A percentile compares a stretch with the other conserved stretches of the same genome.
These are phyloP conservation scores for Myotis findleyi DNA, from an alignment of 2,797 vertebrate species.

Conservation along the genomic window DNA sequence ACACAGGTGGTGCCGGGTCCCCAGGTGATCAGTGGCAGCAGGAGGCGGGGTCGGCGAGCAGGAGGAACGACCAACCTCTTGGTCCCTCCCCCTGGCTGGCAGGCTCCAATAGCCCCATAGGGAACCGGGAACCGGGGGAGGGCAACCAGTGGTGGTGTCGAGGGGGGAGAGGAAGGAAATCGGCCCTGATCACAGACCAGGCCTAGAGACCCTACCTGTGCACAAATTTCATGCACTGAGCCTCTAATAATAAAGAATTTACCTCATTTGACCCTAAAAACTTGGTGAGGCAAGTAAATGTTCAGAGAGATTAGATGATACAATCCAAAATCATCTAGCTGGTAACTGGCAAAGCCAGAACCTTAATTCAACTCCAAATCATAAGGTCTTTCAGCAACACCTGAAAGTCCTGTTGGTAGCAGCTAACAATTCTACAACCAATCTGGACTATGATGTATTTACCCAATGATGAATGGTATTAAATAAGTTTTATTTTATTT, in stretches of 20 bases:
- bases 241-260: not conserved
- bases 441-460: not conserved
- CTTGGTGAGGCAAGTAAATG: not conserved
- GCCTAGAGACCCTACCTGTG: too few species aligned
- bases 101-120: too few species aligned
- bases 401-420: not conserved
- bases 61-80: too few species aligned
- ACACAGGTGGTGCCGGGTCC: too few species aligned
- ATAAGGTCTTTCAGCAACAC: not conserved
- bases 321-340: not conserved
- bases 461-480: not conserved
- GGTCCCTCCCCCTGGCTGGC: too few species aligned
- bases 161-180: too few species aligned
- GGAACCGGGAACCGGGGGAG: too few species aligned
- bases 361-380: slow-evolving; percentile 1
- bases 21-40: too few species aligned
- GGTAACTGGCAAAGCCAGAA: slow-evolving; percentile 9
- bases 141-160: too few species aligned
- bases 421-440: slow-evolving; percentile 36
- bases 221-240: too few species aligned
- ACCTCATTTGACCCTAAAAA: not conserved
- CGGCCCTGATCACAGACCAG: too few species aligned
- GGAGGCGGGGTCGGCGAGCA: too few species aligned
- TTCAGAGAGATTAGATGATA: slow-evolving; percentile 12
- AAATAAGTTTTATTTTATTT: not conserved